Percentiles rank a stretch among this genome's conserved stretches.
These are phyloP conservation scores for Drosophila parvula DNA, from an alignment of 1,140 invertebrate genomes.

Conservation along the genomic window DNA sequence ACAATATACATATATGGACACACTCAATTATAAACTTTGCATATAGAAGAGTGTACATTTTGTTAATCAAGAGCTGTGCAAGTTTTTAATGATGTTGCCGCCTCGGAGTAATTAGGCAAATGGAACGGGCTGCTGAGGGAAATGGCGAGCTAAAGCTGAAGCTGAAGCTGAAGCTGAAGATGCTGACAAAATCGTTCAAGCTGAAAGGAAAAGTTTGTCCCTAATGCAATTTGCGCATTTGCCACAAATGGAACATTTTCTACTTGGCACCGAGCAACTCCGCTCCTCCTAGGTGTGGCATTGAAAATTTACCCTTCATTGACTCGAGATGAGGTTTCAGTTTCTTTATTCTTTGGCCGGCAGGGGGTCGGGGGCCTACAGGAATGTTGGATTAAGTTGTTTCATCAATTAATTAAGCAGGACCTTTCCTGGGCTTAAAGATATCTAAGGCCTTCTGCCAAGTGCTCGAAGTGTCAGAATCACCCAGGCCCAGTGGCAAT, in stretches of 20 bases:
- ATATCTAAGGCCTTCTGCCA: background rate
- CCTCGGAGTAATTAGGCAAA: constrained; percentile 76
- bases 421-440: constrained; percentile 7
- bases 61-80: constrained; percentile 67
- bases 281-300: constrained; percentile 49
- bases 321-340: constrained; percentile 52
- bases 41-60: constrained; percentile 27
- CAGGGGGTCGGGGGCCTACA: constrained; percentile 5
- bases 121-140: constrained; percentile 36
- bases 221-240: constrained; percentile 79
- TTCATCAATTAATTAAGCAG: constrained; percentile 36
- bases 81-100: constrained; percentile 77
- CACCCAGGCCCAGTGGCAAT: constrained; percentile 33
- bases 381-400: constrained; percentile 50
- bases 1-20: constrained; percentile 19
- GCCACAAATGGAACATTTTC: constrained; percentile 80
- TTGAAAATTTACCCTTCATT: constrained; percentile 49
- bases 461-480: constrained; percentile 47
- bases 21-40: constrained; percentile 7
- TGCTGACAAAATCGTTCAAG: constrained; percentile 65
- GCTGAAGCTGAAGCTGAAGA: background rate
- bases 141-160: background rate
- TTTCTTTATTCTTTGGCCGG: constrained; percentile 31
- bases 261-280: constrained; percentile 40
- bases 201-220: constrained; percentile 76